Evolutionary conservation across 2,888 invertebrate genomes (phyloP).

Genomic region (Epirrhoe tristata): DNA sequence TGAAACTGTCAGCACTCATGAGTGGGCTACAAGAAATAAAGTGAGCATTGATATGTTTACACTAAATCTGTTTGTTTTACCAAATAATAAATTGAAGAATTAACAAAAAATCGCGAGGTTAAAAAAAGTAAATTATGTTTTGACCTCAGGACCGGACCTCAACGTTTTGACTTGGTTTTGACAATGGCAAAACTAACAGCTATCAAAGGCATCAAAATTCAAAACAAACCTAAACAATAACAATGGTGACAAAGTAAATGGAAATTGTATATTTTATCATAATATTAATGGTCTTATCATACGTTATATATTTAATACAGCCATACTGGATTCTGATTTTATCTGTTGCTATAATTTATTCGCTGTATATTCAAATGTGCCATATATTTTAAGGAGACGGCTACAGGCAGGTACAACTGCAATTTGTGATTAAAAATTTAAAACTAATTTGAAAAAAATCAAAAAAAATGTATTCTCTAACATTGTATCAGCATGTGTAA

Average conservation of each 20-base stretch:
- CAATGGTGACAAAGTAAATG: constrained; percentile 66
- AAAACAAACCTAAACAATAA: constrained; percentile 43
- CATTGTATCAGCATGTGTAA: not conserved
- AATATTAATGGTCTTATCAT: constrained; percentile 57
- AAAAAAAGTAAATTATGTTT: no score
- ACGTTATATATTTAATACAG: constrained; percentile 66
- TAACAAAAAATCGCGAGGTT: no score
- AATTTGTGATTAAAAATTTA: no score
- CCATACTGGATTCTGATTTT: constrained; percentile 72
- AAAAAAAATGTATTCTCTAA: no score
- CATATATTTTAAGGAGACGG: constrained; percentile 56
- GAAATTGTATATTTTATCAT: constrained; percentile 74
- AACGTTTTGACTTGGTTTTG: not conserved
- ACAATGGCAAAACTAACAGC: constrained; percentile 9
- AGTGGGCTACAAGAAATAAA: no score
- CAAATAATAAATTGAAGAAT: no score
- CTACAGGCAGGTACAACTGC: no score
- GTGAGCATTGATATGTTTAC: no score
- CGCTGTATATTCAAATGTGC: constrained; percentile 59
- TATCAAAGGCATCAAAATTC: constrained; percentile 21
- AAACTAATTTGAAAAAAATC: no score
- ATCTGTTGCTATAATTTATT: constrained; percentile 56
- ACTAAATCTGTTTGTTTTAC: no score
- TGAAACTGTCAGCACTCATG: no score
- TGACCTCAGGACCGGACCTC: no score